These are phyloP conservation scores for Globodera ellingtonae DNA, from an alignment of 1,140 invertebrate genomes.

Conservation along the genomic window DNA sequence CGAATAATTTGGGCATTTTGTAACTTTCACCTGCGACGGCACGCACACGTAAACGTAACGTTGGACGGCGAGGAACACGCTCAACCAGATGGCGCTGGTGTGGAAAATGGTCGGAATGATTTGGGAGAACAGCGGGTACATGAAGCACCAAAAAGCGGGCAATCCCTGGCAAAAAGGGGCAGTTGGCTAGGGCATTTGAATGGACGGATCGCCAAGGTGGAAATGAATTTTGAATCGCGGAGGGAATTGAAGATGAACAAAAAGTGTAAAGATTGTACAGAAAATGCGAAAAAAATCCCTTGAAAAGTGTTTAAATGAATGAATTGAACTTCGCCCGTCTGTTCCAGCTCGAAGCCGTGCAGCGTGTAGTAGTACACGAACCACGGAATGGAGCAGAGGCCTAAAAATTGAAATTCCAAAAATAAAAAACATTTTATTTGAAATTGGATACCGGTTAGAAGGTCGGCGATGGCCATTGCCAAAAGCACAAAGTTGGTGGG, in stretches of 20 bases:
- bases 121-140: conserved; percentile 62
- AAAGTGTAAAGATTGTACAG: too few species aligned
- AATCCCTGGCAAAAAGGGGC: conserved; percentile 35
- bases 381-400: conserved; percentile 67
- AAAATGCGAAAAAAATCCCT: too few species aligned
- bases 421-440: not conserved
- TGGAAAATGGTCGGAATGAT: conserved; percentile 64
- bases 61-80: conserved; percentile 60
- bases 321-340: conserved; percentile 27
- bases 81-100: conserved; percentile 56
- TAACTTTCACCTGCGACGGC: conserved; percentile 26
- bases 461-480: conserved; percentile 85
- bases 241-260: too few species aligned
- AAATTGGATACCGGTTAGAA: conserved; percentile 3
- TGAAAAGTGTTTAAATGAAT: too few species aligned
- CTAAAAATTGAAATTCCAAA: conserved; percentile 44
- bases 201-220: too few species aligned
- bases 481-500: conserved; percentile 75
- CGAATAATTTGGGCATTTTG: too few species aligned
- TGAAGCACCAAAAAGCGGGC: conserved; percentile 58
- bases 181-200: too few species aligned
- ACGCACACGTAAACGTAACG: conserved; percentile 60
- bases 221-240: too few species aligned
- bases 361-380: conserved; percentile 63
- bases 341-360: conserved; percentile 48